Conservation (phyloP, 2,888 invertebrate species). For the Eudemis profundana region DNA sequence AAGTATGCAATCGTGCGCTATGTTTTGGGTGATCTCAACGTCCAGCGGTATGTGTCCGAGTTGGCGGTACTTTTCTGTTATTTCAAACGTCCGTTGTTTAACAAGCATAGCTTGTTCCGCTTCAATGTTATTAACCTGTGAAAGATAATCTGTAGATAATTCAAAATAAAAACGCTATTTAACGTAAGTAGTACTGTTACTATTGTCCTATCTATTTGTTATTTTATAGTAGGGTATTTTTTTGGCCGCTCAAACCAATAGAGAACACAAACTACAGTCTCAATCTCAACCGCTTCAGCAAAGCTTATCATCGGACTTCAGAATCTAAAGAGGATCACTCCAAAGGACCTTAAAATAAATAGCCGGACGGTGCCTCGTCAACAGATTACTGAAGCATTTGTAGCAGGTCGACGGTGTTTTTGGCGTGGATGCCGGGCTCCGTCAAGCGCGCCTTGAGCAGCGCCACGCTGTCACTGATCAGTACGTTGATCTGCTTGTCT, state of each 20-base stretch:
- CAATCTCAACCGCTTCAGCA: no score
- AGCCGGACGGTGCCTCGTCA: no score
- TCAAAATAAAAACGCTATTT: no score
- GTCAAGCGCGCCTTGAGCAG: conserved; percentile 95
- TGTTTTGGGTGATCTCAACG: conserved; percentile 87
- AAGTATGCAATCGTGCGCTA: conserved; percentile 92
- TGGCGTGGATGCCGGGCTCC: conserved; percentile 95
- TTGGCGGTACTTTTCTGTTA: conserved; percentile 89
- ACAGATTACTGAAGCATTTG: no score
- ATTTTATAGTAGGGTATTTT: no score
- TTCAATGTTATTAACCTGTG: conserved; percentile 88
- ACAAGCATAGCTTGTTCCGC: conserved; percentile 90
- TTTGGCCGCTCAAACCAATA: no score
- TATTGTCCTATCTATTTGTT: no score
- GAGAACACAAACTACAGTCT: no score
- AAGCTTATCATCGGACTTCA: no score
- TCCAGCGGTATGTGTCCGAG: conserved; percentile 83
- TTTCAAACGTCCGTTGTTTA: conserved; percentile 89
- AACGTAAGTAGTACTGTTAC: no score
- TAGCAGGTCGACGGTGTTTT: conserved; percentile 93
- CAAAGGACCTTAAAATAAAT: no score
- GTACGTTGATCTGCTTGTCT: conserved; percentile 96
- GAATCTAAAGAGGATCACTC: no score
- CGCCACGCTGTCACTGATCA: conserved; percentile 96
- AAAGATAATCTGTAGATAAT: conserved; percentile 40